Evolutionary conservation across 2,113 vertebrate genomes (phyloP).

Genomic region (Onychorhynchus coronatus): DNA sequence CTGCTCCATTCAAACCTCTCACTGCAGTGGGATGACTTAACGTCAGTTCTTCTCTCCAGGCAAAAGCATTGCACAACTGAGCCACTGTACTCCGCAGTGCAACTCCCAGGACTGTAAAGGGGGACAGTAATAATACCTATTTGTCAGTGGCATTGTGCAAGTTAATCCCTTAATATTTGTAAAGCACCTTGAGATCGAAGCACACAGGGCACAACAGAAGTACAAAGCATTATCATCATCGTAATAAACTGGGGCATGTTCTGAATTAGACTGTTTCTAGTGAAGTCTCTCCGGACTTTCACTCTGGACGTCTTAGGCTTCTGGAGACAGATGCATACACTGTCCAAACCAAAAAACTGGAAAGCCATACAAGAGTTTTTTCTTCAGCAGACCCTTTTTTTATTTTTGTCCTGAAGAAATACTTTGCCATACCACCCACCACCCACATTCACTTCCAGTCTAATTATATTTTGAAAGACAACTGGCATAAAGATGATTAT

Average conservation of each 20-base stretch:
- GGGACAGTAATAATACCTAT: not conserved
- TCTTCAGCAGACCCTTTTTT: conserved; percentile 56
- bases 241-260: not conserved
- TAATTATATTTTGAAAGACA: conserved; percentile 61
- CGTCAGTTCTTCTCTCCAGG: not conserved
- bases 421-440: conserved; percentile 51
- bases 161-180: not conserved
- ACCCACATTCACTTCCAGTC: conserved; percentile 43
- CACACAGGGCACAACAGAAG: not conserved
- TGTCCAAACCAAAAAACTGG: conserved; percentile 66
- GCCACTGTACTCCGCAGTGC: not conserved
- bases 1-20: not conserved
- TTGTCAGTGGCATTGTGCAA: not conserved
- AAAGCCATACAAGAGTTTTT: conserved; percentile 58
- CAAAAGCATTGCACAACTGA: not conserved
- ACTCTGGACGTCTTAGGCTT: not conserved
- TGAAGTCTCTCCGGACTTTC: not conserved
- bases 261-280: not conserved
- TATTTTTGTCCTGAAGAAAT: conserved; percentile 58
- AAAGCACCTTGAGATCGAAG: not conserved
- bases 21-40: not conserved
- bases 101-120: not conserved
- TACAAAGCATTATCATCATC: not conserved
- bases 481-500: conserved; percentile 43
- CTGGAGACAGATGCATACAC: not conserved